A percentile compares a stretch with the other conserved stretches of the same genome.
These are phyloP conservation scores for Agelas oroides DNA, from an alignment of 37 sponge, comb jelly and placozoan genomes.

Conservation along the genomic window DNA sequence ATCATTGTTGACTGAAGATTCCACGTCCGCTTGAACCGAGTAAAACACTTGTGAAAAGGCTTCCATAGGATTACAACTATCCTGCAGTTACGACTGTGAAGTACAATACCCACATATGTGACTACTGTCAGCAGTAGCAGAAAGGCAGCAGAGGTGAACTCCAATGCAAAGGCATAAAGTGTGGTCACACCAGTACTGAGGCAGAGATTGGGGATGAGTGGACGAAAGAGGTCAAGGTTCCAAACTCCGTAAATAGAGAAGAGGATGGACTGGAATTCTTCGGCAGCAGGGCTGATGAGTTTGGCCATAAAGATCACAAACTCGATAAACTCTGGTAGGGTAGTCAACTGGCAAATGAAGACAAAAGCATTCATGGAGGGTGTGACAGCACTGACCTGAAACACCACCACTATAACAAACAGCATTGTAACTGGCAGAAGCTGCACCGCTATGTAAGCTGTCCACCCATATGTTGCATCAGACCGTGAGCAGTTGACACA, in stretches of 20 bases:
- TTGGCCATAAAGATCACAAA: too few species aligned
- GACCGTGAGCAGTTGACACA: too few species aligned
- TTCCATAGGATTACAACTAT: not conserved
- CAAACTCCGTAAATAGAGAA: not conserved
- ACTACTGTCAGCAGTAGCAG: not conserved
- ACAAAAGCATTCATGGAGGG: conserved; percentile 9
- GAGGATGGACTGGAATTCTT: not conserved
- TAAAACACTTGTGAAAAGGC: not conserved
- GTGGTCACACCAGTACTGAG: not conserved
- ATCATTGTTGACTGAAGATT: not conserved
- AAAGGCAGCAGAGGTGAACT: not conserved
- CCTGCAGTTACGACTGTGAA: not conserved
- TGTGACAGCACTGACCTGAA: not conserved
- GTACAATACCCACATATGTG: not conserved
- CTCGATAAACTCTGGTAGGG: not conserved
- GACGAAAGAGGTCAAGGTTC: not conserved
- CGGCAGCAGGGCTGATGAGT: too few species aligned
- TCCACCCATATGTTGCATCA: too few species aligned
- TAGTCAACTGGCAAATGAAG: not conserved
- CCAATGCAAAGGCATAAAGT: not conserved
- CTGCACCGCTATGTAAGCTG: too few species aligned
- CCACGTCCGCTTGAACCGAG: not conserved
- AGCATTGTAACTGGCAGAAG: not conserved
- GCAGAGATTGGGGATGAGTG: not conserved
- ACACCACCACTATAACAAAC: not conserved